Evolutionary conservation across 2,797 vertebrate genomes (phyloP), one percentile per base, ranked within the genome.

Genomic region (Melanogrammus aeglefinus): DNA sequence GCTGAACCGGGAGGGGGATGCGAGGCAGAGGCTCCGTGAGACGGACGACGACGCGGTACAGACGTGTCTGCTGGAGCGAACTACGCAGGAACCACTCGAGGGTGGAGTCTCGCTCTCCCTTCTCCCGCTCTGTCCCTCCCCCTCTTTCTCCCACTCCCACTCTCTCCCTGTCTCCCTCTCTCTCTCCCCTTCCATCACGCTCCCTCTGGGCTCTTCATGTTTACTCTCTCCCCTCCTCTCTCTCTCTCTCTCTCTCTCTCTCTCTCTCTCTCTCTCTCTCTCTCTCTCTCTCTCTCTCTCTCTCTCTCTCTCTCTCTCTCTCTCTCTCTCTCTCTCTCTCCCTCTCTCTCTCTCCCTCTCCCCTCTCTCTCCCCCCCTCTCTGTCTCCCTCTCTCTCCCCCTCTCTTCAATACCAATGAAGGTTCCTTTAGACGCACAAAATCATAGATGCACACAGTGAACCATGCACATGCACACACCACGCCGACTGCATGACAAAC

Each of bases 11-110:
- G 84, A 85, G 80, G 83, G 85, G 86, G 88, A 90, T 90, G 88
- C 79, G 82, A 91, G 80, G 82, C n/a, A 3, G 27, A 71, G 75
- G 85, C 83, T 89, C 88, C 91, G 89, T 91, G 88, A 89, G 91
- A 92, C 88, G 89, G 90, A 88, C 86, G 89, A 88, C 86, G 89
- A 91, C 86, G 82, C 86, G 87, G 86, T 81, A 86, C 85, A 87
- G 84, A 78, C 80, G 82, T 77, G 86, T 81, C 85, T 57, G 80
- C 85, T 13, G 70, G 69, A 63, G 21, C 9, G 21, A 63, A 63
- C n/a, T 1, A 24, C n/a, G n/a, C n/a, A 84, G 81, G 83, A 84
- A 85, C 84, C 86, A 84, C 83, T 81, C 41, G 29, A 73, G 81
- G 81, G 47, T 51, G 83, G 77, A 78, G 16, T n/a, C 16, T 57